Evolutionary conservation across 2,113 vertebrate species (phyloP), one percentile per base, ranked within the genome.

Genomic region (Scortum barcoo): DNA sequence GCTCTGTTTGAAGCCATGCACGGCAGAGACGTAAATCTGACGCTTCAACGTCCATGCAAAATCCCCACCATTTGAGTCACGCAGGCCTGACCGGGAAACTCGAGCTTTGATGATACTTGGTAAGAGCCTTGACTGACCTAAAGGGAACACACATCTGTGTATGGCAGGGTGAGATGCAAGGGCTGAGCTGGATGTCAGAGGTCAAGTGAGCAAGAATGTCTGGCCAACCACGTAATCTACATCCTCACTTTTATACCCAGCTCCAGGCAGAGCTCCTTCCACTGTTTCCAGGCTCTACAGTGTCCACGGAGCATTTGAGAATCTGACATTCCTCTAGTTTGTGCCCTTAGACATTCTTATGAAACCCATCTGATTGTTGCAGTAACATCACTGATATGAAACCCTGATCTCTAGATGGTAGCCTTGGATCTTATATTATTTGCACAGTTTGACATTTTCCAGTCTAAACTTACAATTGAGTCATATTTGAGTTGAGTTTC

Each of bases 1-100:
- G 44, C 65, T 81, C 66, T 12, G 83, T 93, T 93, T 93, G 88
- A 93, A 92, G 87, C 79, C 11, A 61, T 28, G 72, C 60, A 46
- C 22, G n/a, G n/a, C n/a, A 2, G 76, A 69, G 80, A 89, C 28
- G 70, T 93, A 94, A 93, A 92, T 93, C 86, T 92, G 84, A 81
- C 26, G 84, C 77, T 71, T 75, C 74, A 46, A 68, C 20, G 28
- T 72, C 72, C 72, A 65, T 84, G 86, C 75, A 80, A 89, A 93
- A 92, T 84, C 86, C 61, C 76, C 57, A 53, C 50, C 76, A 50
- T 74, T 80, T 80, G 80, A 74, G 74, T 76, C 78, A 71, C 14
- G 53, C 60, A 42, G 72, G 60, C 70, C 72, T 44, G 5, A 22
- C 48, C 20, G 14, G 72, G 61, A 77, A 68, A 81, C 46, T 73